Conservation (phyloP, 2,113 vertebrate genomes). For the Alosa alosa region DNA sequence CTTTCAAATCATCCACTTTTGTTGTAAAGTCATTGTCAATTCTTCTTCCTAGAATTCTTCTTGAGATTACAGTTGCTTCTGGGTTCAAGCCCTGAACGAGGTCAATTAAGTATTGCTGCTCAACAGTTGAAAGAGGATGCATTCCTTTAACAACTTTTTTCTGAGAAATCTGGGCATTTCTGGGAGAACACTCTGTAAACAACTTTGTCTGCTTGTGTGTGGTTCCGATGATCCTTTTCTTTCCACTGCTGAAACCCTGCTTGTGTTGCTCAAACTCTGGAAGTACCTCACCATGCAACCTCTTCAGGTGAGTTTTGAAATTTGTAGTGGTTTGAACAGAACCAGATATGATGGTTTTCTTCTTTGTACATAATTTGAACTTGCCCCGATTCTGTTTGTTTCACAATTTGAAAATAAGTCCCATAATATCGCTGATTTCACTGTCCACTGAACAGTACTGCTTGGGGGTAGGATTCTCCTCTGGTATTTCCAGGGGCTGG, state of each 20-base stretch:
- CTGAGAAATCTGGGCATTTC: too few species aligned
- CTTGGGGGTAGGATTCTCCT: too few species aligned
- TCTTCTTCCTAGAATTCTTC: slow-evolving; percentile 11
- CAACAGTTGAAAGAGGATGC: slow-evolving; percentile 28
- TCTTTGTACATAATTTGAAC: too few species aligned
- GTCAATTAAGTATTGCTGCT: slow-evolving; percentile 4
- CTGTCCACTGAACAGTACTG: too few species aligned
- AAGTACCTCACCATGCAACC: slow-evolving; percentile 21
- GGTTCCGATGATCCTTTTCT: slow-evolving; percentile 19
- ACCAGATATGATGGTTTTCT: too few species aligned
- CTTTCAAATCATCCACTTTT: slow-evolving; percentile 22
- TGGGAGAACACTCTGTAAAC: neutral
- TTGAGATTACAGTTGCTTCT: neutral
- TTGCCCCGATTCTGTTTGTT: too few species aligned
- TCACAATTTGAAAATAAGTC: too few species aligned
- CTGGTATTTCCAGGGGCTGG: too few species aligned
- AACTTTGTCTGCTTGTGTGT: slow-evolving; percentile 24
- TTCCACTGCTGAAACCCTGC: slow-evolving; percentile 8
- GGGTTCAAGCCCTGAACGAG: slow-evolving; percentile 20
- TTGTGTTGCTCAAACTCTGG: slow-evolving; percentile 23
- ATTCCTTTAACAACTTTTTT: slow-evolving; percentile 19
- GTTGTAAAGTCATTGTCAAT: slow-evolving; percentile 13
- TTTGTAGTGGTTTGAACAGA: too few species aligned
- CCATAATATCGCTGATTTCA: too few species aligned
- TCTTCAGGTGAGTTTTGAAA: neutral